Evolutionary conservation across 2,113 vertebrate species (phyloP).

Genomic region (Hucho hucho): DNA sequence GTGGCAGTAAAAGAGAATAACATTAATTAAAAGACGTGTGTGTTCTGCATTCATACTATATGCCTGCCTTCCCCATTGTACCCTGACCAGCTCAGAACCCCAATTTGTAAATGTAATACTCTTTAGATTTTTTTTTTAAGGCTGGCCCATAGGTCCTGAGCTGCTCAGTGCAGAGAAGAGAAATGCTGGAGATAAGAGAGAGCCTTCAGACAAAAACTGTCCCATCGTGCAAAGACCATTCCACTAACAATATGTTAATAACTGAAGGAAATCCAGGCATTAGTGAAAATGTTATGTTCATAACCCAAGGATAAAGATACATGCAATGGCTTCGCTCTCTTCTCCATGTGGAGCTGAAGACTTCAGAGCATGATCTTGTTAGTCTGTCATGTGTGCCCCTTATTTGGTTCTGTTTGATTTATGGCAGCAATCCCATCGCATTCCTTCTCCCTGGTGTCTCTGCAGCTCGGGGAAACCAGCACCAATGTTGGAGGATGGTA

Average conservation of each 20-base stretch:
- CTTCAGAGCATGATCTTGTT: background rate
- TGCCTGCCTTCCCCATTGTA: background rate
- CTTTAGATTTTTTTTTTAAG: background rate
- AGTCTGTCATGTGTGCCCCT: background rate
- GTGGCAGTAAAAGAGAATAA: background rate
- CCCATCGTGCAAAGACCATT: background rate
- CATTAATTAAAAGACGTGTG: constrained; percentile 3
- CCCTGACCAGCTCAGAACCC: constrained; percentile 14
- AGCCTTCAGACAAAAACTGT: background rate
- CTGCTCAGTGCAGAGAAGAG: background rate
- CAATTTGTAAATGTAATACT: constrained; percentile 30
- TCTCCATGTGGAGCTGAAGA: background rate
- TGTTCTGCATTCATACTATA: background rate
- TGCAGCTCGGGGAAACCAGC: background rate
- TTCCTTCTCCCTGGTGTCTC: constrained; percentile 40
- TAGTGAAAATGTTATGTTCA: background rate
- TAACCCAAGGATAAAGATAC: background rate
- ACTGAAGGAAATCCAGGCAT: background rate
- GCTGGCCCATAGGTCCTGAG: constrained; percentile 2
- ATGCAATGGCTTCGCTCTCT: background rate
- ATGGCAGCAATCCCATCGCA: constrained; percentile 6
- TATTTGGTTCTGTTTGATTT: constrained; percentile 54
- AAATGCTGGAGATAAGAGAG: constrained; percentile 7
- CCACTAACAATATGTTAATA: background rate
- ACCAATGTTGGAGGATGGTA: constrained; percentile 31